Evolutionary conservation across 1,140 invertebrate species (phyloP).

Genomic region (Drosophila pseudoananassae): DNA sequence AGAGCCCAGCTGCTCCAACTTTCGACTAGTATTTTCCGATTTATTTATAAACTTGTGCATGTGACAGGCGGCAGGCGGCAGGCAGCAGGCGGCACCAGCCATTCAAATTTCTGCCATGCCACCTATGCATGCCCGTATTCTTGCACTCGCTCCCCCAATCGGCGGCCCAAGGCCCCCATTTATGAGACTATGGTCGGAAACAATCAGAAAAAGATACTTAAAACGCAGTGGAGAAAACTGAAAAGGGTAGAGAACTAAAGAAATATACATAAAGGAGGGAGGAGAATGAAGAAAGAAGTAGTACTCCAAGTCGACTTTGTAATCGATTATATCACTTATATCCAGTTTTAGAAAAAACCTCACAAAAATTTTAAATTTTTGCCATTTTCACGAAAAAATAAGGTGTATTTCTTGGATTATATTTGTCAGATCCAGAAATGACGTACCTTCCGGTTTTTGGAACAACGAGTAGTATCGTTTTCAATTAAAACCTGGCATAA

Average conservation of each 20-base stretch:
- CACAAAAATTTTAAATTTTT: no score
- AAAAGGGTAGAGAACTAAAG: conserved; percentile 2
- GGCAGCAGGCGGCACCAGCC: conserved; percentile 25
- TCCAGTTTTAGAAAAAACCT: no score
- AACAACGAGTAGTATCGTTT: no score
- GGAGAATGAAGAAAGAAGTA: background rate
- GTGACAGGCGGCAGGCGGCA: conserved; percentile 34
- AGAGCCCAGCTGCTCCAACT: background rate
- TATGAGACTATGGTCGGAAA: background rate
- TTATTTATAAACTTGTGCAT: conserved; percentile 67
- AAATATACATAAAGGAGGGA: background rate
- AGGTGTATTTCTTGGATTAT: no score
- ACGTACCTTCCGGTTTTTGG: no score
- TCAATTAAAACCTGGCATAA: no score
- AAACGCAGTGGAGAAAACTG: background rate
- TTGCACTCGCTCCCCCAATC: background rate
- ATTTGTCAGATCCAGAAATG: no score
- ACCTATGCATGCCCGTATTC: background rate
- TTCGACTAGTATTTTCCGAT: conserved; percentile 60
- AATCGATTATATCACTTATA: no score
- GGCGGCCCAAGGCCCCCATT: conserved; percentile 16
- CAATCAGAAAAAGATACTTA: background rate
- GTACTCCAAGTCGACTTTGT: no score
- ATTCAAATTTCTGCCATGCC: conserved; percentile 43
- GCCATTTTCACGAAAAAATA: no score